Percentiles rank a stretch among this genome's conserved stretches.
Evolutionary conservation across 2,888 invertebrate genomes (phyloP).

Genomic region (Sycophila texana): DNA sequence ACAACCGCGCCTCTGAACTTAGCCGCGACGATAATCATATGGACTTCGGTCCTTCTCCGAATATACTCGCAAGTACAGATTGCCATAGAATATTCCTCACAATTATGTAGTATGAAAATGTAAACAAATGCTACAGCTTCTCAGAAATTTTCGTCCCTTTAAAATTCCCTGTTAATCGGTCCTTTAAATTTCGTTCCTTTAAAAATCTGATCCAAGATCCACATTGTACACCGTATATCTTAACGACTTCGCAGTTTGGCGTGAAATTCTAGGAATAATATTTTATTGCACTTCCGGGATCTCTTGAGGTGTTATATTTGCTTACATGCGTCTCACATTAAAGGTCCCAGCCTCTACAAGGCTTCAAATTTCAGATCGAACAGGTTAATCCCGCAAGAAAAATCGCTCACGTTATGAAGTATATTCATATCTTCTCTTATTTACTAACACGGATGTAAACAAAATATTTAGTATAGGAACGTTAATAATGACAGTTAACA

Average conservation of each 20-base stretch:
- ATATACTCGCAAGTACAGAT: too few relatives aligned
- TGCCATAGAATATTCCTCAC: too few relatives aligned
- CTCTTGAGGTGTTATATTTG: neutral
- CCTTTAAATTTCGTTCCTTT: slow-evolving; percentile 28
- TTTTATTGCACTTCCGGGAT: slow-evolving; percentile 33
- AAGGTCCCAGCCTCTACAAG: slow-evolving; percentile 2
- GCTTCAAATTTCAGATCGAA: slow-evolving; percentile 34
- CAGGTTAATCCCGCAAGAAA: slow-evolving; percentile 27
- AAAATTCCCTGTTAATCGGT: too few relatives aligned
- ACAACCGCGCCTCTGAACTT: too few relatives aligned
- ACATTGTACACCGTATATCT: neutral
- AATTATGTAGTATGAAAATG: too few relatives aligned
- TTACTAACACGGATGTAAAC: neutral
- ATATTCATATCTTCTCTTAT: neutral
- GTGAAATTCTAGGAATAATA: neutral
- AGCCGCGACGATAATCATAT: too few relatives aligned
- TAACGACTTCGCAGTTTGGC: neutral
- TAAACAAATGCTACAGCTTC: neutral
- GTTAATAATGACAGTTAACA: neutral
- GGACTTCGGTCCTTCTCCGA: too few relatives aligned
- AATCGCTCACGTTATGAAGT: slow-evolving; percentile 20
- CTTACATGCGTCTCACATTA: slow-evolving; percentile 8
- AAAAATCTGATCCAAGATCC: slow-evolving; percentile 1
- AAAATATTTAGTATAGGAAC: neutral
- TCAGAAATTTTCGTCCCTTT: slow-evolving; percentile 21